Percentiles rank a stretch among this genome's conserved stretches.
Evolutionary conservation across 2,797 vertebrate genomes (phyloP).

Genomic region (Glossophaga mutica): DNA sequence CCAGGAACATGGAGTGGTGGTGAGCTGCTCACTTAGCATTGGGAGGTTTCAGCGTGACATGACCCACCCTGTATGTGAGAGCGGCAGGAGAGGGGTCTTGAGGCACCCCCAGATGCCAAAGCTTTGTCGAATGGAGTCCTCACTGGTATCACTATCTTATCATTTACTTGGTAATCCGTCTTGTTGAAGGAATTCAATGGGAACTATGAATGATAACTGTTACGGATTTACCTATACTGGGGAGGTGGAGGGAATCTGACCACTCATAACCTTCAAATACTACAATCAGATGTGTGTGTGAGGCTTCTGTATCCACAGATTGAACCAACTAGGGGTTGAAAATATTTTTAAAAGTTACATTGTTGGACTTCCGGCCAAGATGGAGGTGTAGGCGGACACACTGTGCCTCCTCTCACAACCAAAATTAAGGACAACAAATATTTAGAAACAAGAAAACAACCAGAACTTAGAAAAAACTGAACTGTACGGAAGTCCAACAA

Average conservation of each 20-base stretch:
- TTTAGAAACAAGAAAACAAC: too few relatives aligned
- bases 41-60: not conserved
- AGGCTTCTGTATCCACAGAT: not conserved
- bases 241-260: not conserved
- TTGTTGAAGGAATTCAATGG: not conserved
- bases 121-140: not conserved
- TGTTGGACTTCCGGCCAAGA: too few relatives aligned
- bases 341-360: not conserved
- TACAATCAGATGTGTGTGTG: not conserved
- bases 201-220: not conserved
- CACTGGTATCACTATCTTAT: not conserved
- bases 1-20: not conserved
- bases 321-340: not conserved
- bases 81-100: not conserved
- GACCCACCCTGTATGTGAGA: not conserved
- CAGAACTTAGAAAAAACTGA: too few relatives aligned
- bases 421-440: too few relatives aligned
- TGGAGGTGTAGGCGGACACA: too few relatives aligned
- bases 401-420: too few relatives aligned
- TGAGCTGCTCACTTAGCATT: not conserved
- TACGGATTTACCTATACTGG: not conserved
- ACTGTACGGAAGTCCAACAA: too few relatives aligned
- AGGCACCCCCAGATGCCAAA: not conserved
- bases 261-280: not conserved
- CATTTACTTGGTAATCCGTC: not conserved